phyloP scores from a whole-genome alignment of 2,888 invertebrate species.

The Cephus nigrinus region DNA sequence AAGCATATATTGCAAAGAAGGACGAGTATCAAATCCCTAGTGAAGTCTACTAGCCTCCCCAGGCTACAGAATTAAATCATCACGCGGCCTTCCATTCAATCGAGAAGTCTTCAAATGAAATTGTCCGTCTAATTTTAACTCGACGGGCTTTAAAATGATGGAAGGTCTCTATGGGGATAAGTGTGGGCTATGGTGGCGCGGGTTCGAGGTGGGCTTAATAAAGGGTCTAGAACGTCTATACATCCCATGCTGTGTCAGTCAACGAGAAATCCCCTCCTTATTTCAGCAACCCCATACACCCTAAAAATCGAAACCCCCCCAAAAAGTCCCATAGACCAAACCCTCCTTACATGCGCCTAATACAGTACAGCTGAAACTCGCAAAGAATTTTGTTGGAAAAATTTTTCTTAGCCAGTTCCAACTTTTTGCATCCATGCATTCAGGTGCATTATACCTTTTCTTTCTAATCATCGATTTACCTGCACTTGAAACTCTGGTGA shows the following conservation, averaged over 20 bases:
- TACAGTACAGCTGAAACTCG: not conserved
- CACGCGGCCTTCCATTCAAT: conserved; percentile 34
- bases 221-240: conserved; percentile 24
- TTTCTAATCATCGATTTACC: not conserved
- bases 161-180: conserved; percentile 55
- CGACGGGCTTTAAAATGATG: conserved; percentile 61
- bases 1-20: not conserved
- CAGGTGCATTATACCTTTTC: not conserved
- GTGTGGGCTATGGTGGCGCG: conserved; percentile 18
- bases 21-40: not conserved
- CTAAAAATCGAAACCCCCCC: conserved; percentile 13
- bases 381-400: not conserved
- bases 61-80: conserved; percentile 51
- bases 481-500: not conserved
- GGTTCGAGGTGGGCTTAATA: conserved; percentile 29
- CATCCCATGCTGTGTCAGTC: conserved; percentile 25
- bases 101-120: conserved; percentile 53
- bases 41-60: conserved; percentile 24
- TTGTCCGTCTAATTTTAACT: conserved; percentile 61
- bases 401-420: not conserved
- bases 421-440: not conserved
- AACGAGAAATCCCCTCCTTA: conserved; percentile 13
- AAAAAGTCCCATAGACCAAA: conserved; percentile 25
- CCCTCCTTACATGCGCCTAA: conserved; percentile 16
- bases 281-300: not conserved